Base-by-base conservation (phyloP, 2,113 vertebrate species). In the Erythrocercus mccallii region DNA sequence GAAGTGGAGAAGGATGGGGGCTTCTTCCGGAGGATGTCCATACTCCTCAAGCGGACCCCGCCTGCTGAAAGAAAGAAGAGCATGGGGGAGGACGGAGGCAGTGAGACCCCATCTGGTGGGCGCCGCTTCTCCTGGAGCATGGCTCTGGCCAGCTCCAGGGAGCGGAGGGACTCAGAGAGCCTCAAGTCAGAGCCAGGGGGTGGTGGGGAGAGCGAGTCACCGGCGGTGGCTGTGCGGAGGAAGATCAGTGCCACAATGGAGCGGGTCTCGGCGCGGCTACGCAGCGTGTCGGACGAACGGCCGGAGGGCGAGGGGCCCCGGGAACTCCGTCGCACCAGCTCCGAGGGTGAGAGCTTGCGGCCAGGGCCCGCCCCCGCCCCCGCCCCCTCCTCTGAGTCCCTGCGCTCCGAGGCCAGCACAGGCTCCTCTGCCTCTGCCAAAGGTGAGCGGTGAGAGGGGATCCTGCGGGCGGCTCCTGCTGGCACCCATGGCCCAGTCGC, bases 161-260 rank as follows among this genome's bases (percentile, higher is more conserved):
- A 99, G 15, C 98, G 97, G 92, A 98, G 95, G 80, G 96, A 97
- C 81, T 97, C 98, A 1, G 98, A 98, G 65, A 98, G 98, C 97
- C 86, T 96, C 28, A 96, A 96, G 71, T 95, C 97, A 3, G 98
- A 99, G 82, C 94, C 88, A 1, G 98, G 44, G 88, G 98, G 22
- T 2, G 84, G 27, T 83, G 98, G 95, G 97, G 98, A 96, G 88
- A 97, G 96, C 3, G 98, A 98, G 60, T 99, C 99, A 1, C 99
- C 99, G 0, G 98, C 98, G 5, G 94, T 99, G 93, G 96, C 99
- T 2, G 98, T 99, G 97, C 98, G 99, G 57, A 98, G 98, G 96
- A 98, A 99, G 97, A 99, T 99, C n/a, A 99, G 99, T 53, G 98
- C 98, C 84, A 99, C 99, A 1, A 95, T 99, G 93, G 99, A 99